Evolutionary conservation across 2,888 invertebrate species (phyloP).

Genomic region (Acrobasis repandana): DNA sequence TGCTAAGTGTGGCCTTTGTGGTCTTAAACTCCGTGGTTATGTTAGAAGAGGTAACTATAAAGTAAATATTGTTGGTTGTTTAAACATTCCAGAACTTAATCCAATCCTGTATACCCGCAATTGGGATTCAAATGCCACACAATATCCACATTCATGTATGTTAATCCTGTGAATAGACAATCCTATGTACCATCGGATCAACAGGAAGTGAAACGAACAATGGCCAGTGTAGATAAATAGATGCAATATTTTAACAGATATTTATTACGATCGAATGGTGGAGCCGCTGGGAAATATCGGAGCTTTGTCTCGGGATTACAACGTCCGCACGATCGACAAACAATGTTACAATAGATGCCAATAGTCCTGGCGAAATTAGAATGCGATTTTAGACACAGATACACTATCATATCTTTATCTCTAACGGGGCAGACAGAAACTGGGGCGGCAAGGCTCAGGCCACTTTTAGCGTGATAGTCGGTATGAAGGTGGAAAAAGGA

Average conservation of each 20-base stretch:
- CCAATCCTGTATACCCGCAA: neutral
- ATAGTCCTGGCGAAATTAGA: neutral
- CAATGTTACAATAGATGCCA: neutral
- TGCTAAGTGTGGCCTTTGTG: no score
- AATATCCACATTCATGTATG: constrained; percentile 17
- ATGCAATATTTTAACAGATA: constrained; percentile 10
- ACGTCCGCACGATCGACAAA: neutral
- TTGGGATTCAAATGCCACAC: constrained; percentile 1
- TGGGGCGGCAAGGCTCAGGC: no score
- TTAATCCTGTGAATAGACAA: constrained; percentile 16
- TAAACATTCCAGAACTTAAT: neutral
- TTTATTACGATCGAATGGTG: constrained; percentile 7
- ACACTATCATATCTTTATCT: no score
- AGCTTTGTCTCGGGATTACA: constrained; percentile 5
- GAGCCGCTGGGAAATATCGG: constrained; percentile 15
- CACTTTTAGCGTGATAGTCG: no score
- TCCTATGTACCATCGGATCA: neutral
- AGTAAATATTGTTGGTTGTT: neutral
- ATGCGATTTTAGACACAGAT: neutral
- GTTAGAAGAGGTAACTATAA: no score
- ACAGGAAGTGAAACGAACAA: constrained; percentile 11
- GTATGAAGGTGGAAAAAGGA: no score
- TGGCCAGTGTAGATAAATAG: constrained; percentile 8
- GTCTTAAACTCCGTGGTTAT: no score
- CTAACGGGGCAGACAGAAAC: no score